Conservation (phyloP, 1,140 invertebrate genomes). For the Propsilocerus akamusi region DNA sequence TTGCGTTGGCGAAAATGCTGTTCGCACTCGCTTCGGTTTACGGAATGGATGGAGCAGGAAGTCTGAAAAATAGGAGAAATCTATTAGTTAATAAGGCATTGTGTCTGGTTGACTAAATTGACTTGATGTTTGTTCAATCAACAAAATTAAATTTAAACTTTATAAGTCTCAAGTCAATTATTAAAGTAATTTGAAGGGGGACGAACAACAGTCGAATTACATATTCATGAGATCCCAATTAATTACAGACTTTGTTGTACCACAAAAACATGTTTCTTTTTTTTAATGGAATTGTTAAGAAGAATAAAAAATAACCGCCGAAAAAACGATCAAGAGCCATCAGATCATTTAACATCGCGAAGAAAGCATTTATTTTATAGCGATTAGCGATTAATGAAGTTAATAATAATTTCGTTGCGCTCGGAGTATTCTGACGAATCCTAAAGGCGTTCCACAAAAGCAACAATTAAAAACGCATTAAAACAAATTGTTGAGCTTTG, state of each 20-base stretch:
- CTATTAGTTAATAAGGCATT: background rate
- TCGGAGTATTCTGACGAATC: background rate
- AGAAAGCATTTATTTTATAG: background rate
- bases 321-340: background rate
- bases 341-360: background rate
- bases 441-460: background rate
- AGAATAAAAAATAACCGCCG: background rate
- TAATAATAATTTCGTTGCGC: too few species aligned
- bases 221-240: too few species aligned
- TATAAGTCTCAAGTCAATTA: too few species aligned
- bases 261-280: too few species aligned
- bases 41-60: conserved; percentile 44
- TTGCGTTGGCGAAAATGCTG: conserved; percentile 85
- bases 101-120: too few species aligned
- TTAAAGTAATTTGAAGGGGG: too few species aligned
- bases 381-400: conserved; percentile 1
- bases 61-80: background rate
- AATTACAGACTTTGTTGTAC: too few species aligned
- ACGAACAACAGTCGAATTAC: too few species aligned
- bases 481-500: conserved; percentile 2
- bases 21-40: conserved; percentile 87
- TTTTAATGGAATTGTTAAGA: too few species aligned
- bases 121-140: too few species aligned
- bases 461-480: conserved; percentile 1
- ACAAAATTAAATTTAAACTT: too few species aligned